These are phyloP conservation scores for Vireo griseus DNA, from an alignment of 2,797 vertebrate genomes.

Conservation along the genomic window DNA sequence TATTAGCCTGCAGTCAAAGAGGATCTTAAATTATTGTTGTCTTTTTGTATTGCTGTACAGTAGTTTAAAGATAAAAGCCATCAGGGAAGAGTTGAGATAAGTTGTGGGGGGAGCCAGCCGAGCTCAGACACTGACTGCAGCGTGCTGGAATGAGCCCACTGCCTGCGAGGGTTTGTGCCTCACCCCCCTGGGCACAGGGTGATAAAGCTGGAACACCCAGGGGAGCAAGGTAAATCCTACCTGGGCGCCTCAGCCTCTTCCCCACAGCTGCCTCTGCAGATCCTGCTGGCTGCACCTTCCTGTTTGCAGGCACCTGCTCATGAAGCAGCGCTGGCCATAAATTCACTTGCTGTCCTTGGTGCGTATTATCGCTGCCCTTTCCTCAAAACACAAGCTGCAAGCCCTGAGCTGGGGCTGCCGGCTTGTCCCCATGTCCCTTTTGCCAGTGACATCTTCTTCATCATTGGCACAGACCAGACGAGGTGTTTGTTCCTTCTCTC, in stretches of 20 bases:
- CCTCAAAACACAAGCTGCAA: background rate
- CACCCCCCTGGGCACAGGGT: background rate
- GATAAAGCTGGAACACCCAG: background rate
- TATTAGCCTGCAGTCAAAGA: slow-evolving; percentile 46
- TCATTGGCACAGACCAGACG: background rate
- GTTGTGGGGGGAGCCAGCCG: background rate
- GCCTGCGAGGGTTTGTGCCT: background rate
- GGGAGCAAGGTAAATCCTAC: background rate
- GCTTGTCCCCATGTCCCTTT: background rate
- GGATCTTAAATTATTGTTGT: slow-evolving; percentile 57
- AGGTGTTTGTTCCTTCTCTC: background rate
- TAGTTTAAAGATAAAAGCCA: slow-evolving; percentile 50
- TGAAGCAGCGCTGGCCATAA: background rate
- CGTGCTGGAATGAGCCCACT: background rate
- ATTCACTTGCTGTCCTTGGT: background rate
- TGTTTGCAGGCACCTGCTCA: background rate
- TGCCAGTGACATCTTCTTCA: background rate
- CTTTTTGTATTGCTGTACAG: slow-evolving; percentile 27
- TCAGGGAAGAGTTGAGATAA: slow-evolving; percentile 41
- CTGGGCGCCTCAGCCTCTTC: background rate
- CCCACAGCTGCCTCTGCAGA: background rate
- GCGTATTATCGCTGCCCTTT: background rate
- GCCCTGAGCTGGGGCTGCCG: background rate
- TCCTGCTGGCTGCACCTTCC: background rate
- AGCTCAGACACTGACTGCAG: background rate